Evolutionary conservation across 2,888 invertebrate species (phyloP).

Genomic region (Microplitis manilae): DNA sequence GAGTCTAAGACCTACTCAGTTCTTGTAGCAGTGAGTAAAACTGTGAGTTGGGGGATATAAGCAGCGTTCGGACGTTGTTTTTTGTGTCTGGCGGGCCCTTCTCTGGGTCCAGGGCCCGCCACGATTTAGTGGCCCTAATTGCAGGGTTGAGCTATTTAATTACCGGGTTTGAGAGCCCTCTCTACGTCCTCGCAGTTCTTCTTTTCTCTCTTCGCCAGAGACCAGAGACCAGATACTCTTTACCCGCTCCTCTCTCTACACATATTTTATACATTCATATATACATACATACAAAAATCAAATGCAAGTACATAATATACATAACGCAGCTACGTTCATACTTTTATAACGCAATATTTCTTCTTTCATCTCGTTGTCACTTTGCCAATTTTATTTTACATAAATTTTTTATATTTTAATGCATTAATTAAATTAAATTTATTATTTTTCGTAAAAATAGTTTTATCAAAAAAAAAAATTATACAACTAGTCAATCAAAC

Average conservation of each 20-base stretch:
- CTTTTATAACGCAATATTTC: background rate
- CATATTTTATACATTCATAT: slow-evolving; percentile 53
- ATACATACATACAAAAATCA: slow-evolving; percentile 23
- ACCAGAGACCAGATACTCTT: background rate
- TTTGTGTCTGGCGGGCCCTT: slow-evolving; percentile 72
- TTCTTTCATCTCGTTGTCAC: background rate
- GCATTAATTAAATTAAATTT: slow-evolving; percentile 34
- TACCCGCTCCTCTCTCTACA: background rate
- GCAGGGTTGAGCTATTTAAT: slow-evolving; percentile 88
- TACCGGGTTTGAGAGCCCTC: slow-evolving; percentile 76
- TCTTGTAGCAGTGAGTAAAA: slow-evolving; percentile 1
- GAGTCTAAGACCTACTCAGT: slow-evolving; percentile 24
- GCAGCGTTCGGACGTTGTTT: slow-evolving; percentile 70
- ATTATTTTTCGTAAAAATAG: slow-evolving; percentile 44
- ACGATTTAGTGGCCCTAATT: slow-evolving; percentile 90
- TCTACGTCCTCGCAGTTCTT: slow-evolving; percentile 49
- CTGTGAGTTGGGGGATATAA: slow-evolving; percentile 57
- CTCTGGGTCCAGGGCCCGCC: slow-evolving; percentile 75
- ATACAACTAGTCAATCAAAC: too few species aligned
- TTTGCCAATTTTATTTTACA: background rate
- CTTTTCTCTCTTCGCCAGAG: background rate
- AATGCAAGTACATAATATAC: slow-evolving; percentile 33
- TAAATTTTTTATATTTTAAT: background rate
- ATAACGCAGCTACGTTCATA: background rate
- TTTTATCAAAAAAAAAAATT: background rate